phyloP scores from a whole-genome alignment of 2,797 vertebrate genomes.

The Allobates femoralis region DNA sequence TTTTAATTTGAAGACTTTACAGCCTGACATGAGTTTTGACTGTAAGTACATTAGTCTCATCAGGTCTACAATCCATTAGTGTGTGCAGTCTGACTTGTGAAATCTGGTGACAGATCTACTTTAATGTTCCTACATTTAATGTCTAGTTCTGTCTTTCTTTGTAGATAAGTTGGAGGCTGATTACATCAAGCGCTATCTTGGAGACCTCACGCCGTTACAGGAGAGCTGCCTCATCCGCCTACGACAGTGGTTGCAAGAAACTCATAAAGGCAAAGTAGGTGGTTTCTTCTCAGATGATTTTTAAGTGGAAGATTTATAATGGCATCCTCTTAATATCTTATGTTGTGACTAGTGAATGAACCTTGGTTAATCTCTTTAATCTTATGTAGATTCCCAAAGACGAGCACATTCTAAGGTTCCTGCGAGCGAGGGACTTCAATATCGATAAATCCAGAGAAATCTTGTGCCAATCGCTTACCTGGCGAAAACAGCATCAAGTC shows the following conservation, averaged over 20 bases:
- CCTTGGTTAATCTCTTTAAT: not conserved
- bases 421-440: constrained; percentile 93
- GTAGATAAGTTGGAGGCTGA: constrained; percentile 95
- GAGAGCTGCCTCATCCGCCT: constrained; percentile 97
- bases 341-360: not conserved
- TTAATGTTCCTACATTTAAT: not conserved
- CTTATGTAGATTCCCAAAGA: constrained; percentile 90
- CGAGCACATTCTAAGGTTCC: constrained; percentile 93
- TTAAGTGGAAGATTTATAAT: not conserved
- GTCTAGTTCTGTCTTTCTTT: constrained; percentile 48
- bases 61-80: too few relatives aligned
- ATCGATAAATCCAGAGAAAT: constrained; percentile 93
- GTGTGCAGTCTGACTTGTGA: too few relatives aligned
- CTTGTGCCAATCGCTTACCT: constrained; percentile 92
- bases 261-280: constrained; percentile 94
- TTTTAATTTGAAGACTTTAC: too few relatives aligned
- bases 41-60: too few relatives aligned
- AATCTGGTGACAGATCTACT: too few relatives aligned
- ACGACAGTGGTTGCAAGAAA: constrained; percentile 95
- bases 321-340: not conserved
- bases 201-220: constrained; percentile 93
- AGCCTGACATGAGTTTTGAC: too few relatives aligned
- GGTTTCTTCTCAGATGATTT: not conserved
- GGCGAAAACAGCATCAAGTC: constrained; percentile 97
- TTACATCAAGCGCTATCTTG: constrained; percentile 96